These are phyloP conservation scores for Pimpla rufipes DNA, from an alignment of 2,888 invertebrate genomes.

Conservation along the genomic window DNA sequence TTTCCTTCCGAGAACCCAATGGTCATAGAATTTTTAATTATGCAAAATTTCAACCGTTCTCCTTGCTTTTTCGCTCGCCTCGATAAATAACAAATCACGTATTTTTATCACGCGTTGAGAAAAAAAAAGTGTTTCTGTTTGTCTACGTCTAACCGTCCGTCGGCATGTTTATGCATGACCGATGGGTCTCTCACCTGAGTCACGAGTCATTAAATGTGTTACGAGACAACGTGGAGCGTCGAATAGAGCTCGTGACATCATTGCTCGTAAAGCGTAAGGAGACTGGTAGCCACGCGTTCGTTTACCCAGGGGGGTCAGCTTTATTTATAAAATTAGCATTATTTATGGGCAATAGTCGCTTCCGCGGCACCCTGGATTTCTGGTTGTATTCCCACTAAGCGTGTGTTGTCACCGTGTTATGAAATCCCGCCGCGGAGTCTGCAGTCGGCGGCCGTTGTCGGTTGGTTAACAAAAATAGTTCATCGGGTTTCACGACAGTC, in stretches of 20 bases:
- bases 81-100: not conserved
- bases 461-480: slow-evolving; percentile 6
- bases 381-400: not conserved
- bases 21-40: no score
- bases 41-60: no score
- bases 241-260: slow-evolving; percentile 77
- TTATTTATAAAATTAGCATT: slow-evolving; percentile 73
- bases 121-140: not conserved
- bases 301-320: slow-evolving; percentile 52
- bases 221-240: slow-evolving; percentile 50
- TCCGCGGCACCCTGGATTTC: slow-evolving; percentile 25
- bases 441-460: not conserved
- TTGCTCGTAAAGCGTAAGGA: slow-evolving; percentile 69
- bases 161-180: slow-evolving; percentile 42
- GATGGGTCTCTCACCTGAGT: slow-evolving; percentile 30
- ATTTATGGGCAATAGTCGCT: slow-evolving; percentile 71
- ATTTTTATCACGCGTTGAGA: not conserved
- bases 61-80: no score
- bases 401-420: not conserved
- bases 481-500: not conserved
- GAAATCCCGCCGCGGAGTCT: not conserved
- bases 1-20: no score
- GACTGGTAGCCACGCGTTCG: not conserved
- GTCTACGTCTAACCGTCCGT: not conserved
- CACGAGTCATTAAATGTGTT: slow-evolving; percentile 42